A percentile compares a stretch with the other conserved stretches of the same genome.
phyloP scores from a whole-genome alignment of 2,113 vertebrate species.

The Loxodonta africana region DNA sequence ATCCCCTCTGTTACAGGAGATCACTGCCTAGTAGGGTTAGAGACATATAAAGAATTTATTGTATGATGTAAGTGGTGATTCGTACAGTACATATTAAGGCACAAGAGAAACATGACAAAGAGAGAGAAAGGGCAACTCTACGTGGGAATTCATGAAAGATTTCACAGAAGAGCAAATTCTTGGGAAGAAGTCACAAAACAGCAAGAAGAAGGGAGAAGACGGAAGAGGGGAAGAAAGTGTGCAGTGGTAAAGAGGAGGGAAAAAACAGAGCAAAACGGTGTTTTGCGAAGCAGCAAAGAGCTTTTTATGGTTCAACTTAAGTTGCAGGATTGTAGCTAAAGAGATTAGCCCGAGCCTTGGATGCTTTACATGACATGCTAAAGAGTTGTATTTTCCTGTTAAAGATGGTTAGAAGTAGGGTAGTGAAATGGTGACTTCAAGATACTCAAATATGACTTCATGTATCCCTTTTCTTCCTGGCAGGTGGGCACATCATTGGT shows the following conservation, averaged over 20 bases:
- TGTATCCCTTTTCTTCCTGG: not conserved
- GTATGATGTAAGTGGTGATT: not conserved
- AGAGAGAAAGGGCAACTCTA: not conserved
- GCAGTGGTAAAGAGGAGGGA: not conserved
- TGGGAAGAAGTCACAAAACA: not conserved
- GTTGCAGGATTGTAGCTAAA: not conserved
- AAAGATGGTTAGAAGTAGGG: not conserved
- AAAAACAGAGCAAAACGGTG: fast-evolving
- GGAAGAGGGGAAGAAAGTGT: not conserved
- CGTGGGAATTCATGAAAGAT: not conserved
- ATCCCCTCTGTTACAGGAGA: not conserved
- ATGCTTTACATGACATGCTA: not conserved
- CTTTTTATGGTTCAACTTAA: not conserved
- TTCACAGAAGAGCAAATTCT: not conserved
- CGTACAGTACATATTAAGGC: not conserved
- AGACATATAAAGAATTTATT: not conserved
- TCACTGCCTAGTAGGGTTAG: not conserved
- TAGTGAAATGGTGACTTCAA: not conserved
- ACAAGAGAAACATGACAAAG: not conserved
- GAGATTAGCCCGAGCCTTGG: fast-evolving
- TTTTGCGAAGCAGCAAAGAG: not conserved
- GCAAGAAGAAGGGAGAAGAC: too few relatives aligned
- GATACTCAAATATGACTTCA: not conserved
- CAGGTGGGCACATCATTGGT: not conserved
- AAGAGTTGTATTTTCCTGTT: not conserved